A percentile compares a stretch with the other conserved stretches of the same genome.
phyloP scores from a whole-genome alignment of 2,113 vertebrate species.

The Mus spicilegus region DNA sequence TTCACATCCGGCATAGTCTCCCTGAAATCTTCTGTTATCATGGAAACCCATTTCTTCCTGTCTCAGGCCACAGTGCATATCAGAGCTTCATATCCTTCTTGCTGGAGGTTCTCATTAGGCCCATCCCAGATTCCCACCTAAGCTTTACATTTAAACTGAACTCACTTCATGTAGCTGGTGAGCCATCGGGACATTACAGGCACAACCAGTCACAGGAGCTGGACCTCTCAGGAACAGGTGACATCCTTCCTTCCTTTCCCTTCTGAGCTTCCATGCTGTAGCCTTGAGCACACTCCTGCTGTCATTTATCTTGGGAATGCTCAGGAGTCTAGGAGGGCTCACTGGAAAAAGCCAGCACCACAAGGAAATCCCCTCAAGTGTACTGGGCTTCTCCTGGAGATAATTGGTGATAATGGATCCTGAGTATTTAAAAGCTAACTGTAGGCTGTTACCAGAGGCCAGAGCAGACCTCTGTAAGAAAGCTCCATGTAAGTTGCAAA shows the following conservation, averaged over 20 bases:
- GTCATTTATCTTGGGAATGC: not conserved
- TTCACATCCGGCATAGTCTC: not conserved
- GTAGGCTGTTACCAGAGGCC: not conserved
- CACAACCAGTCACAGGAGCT: not conserved
- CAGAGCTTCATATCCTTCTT: not conserved
- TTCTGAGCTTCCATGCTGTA: not conserved
- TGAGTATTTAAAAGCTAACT: not conserved
- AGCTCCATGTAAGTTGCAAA: not conserved
- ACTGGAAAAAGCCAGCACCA: not conserved
- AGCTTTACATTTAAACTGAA: not conserved
- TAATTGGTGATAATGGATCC: not conserved
- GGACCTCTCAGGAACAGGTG: too few relatives aligned
- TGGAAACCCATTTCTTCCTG: not conserved
- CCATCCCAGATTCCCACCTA: not conserved
- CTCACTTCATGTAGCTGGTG: not conserved
- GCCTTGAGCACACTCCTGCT: not conserved
- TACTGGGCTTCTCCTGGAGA: not conserved
- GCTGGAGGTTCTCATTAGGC: not conserved
- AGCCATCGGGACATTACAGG: too few relatives aligned
- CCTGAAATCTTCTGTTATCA: not conserved
- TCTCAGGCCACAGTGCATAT: not conserved
- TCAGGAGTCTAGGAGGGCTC: not conserved
- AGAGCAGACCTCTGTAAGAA: not conserved
- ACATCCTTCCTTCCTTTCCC: too few relatives aligned
- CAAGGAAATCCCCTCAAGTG: not conserved